Evolutionary conservation across 1,140 invertebrate genomes (phyloP).

Genomic region (Cataglyphis hispanica): DNA sequence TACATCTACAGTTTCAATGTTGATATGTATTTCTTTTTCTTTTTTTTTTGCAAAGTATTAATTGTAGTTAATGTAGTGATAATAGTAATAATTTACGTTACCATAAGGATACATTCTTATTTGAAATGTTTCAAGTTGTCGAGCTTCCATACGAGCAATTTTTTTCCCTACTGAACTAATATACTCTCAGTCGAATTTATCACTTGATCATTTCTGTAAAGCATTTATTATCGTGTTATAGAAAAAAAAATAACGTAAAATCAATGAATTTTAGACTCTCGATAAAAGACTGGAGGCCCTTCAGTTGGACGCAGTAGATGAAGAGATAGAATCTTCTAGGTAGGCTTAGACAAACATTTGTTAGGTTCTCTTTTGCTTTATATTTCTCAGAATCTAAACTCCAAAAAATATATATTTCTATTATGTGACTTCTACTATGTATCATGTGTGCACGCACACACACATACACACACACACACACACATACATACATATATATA

Average conservation of each 20-base stretch:
- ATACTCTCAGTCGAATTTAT: background rate
- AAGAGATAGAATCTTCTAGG: slow-evolving; percentile 81
- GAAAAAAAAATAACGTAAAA: background rate
- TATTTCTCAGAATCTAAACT: slow-evolving; percentile 7
- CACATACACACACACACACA: no score
- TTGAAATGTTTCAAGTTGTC: background rate
- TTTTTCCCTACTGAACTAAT: background rate
- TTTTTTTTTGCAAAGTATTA: no score
- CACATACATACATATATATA: background rate
- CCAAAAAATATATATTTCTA: background rate
- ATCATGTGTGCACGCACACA: background rate
- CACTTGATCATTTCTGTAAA: background rate
- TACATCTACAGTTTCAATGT: no score
- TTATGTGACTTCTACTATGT: background rate
- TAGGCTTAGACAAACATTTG: slow-evolving; percentile 62
- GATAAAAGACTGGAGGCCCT: slow-evolving; percentile 83
- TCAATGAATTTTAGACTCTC: slow-evolving; percentile 79
- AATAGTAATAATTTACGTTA: slow-evolving; percentile 15
- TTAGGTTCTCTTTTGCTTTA: slow-evolving; percentile 6
- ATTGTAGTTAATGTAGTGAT: background rate
- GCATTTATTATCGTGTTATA: background rate
- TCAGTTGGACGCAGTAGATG: slow-evolving; percentile 79
- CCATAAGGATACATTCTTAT: slow-evolving; percentile 46
- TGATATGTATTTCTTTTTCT: no score
- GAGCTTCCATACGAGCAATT: background rate